Evolutionary conservation across 2,113 vertebrate species (phyloP), one percentile per base, ranked within the genome.

Genomic region (Caranx melampygus): DNA sequence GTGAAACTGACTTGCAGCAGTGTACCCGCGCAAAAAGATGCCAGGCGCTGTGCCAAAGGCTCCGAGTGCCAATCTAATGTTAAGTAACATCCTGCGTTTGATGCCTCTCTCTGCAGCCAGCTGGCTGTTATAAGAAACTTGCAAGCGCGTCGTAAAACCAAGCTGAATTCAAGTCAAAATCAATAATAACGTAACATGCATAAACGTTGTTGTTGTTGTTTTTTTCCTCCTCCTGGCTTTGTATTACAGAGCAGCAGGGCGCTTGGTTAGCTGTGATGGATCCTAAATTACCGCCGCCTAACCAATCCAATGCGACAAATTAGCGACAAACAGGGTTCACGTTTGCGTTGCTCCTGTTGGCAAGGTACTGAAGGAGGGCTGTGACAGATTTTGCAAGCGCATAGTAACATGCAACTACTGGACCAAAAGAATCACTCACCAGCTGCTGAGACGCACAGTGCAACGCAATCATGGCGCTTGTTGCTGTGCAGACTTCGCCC

Each of bases 401-500:
- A 92, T 92, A 94, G 90, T 92, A 95, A 95, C 94, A 93, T 90
- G 93, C 93, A 92, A 90, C 90, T 87, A 93, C 90, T 92, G 93
- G 92, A 95, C 86, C 88, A 92, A 88, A 87, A 89, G 89, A 90
- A 86, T 88, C 92, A 92, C 93, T 94, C 91, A 93, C 93, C 93
- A 94, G 94, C 90, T 91, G 91, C 88, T 88, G 87, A 88, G 88
- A 87, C 93, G 89, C 93, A 82, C 86, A 54, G 79, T 79, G 93
- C 93, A 87, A 94, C 93, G 94, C 93, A 95, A 94, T 94, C 89
- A 91, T 93, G 93, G 93, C 92, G 93, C 93, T 94, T 95, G 94
- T 96, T 96, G 95, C 95, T 92, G 95, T 94, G 94, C 95, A 96
- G 95, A 95, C 94, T 95, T 95, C 81, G 82, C 90, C 88, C 71